Conservation (phyloP, 2,797 vertebrate genomes). For the Salarias fasciatus region DNA sequence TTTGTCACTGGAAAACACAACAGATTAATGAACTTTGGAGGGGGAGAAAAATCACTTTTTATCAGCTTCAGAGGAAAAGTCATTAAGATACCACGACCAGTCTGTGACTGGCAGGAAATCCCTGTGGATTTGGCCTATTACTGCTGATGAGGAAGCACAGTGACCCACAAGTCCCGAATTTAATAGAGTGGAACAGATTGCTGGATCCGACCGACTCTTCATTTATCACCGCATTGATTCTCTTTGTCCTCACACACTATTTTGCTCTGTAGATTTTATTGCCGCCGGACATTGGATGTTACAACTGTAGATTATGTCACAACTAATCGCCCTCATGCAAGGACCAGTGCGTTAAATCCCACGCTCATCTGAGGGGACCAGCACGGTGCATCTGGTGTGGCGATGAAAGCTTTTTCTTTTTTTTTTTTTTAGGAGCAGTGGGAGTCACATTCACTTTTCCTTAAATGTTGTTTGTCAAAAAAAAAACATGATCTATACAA, state of each 20-base stretch:
- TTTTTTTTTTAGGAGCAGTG: background rate
- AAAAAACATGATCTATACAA: background rate
- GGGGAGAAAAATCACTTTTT: constrained; percentile 29
- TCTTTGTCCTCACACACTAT: background rate
- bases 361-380: constrained; percentile 6
- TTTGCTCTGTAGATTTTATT: constrained; percentile 11
- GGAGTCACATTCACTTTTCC: background rate
- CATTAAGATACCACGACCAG: constrained; percentile 38
- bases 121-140: constrained; percentile 59
- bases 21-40: constrained; percentile 28
- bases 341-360: constrained; percentile 14
- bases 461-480: constrained; percentile 6
- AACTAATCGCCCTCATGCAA: constrained; percentile 28
- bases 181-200: constrained; percentile 46
- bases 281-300: constrained; percentile 12
- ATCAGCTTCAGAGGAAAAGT: constrained; percentile 56
- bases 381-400: background rate
- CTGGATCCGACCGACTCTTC: constrained; percentile 20
- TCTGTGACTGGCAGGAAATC: constrained; percentile 53
- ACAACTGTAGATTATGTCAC: constrained; percentile 35
- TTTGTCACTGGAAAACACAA: constrained; percentile 16
- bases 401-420: no score
- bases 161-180: constrained; percentile 22
- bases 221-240: constrained; percentile 24
- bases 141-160: constrained; percentile 45